Evolutionary conservation across 2,113 vertebrate genomes (phyloP), one percentile per base, ranked within the genome.

Genomic region (Gadus macrocephalus): DNA sequence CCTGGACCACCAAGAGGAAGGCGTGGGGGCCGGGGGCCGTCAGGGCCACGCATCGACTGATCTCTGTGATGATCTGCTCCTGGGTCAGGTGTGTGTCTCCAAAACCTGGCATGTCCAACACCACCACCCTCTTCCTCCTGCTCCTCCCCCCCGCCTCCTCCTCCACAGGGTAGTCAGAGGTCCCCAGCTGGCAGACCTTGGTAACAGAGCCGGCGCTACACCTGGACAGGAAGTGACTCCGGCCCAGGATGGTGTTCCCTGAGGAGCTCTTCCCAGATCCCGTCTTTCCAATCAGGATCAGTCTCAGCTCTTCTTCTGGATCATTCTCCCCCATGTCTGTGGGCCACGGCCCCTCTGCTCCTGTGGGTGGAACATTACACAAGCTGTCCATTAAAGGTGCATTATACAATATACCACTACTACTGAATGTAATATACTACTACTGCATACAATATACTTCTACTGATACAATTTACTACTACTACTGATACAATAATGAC

Each of bases 71-170:
- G 55, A 87, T 74, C 77, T 90, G 73, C 62, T 85, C 85, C 14
- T 27, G 0, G 7, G 74, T 78, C 35, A 88, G 77, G 1, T 71
- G 79, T 16, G 92, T 92, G 88, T 93, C 91, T 20, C 90, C 90
- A n/a, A 92, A 92, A 1, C 92, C 92, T 0, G 91, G 91, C 87
- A 90, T 88, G 78, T 93, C 92, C 15, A 92, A 84, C 60, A 92
- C 89, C 11, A 35, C 3, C 8, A 92, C 20, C 55, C 74, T 86
- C 49, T 55, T 88, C 66, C 16, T 59, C 67, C 28, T 81, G 31
- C 53, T 74, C 53, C 17, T 70, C 3, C 38, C 0, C 31, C 61
- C 49, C 3, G 68, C n/a, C 56, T 2, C 72, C 27, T 81, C 78
- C 4, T 80, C 82, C 27, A 79, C 83, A 3, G 49, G 0, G 6